These are phyloP conservation scores for Mesorhabditis spiculigera DNA, from an alignment of 2,888 invertebrate genomes.

Conservation along the genomic window DNA sequence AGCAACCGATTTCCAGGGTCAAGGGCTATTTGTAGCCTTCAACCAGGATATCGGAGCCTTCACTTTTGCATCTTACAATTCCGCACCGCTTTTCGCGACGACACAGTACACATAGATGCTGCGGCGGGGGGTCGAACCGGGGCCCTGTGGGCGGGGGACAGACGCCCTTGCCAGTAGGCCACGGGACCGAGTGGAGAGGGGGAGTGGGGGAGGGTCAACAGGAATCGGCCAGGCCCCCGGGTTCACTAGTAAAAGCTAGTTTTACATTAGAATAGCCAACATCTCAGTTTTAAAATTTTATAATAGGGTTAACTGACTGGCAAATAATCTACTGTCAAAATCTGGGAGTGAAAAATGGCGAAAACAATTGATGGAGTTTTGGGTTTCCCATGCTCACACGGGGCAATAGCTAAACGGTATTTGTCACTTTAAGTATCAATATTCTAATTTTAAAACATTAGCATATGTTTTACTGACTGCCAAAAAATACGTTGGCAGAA, in stretches of 20 bases:
- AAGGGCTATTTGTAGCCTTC: not conserved
- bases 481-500: no score
- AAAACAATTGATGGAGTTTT: no score
- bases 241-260: not conserved
- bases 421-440: no score
- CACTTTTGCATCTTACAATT: not conserved
- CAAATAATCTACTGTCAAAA: no score
- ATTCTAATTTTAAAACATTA: no score
- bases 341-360: no score
- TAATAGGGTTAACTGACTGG: not conserved
- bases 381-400: no score
- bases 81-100: not conserved
- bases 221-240: not conserved
- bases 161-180: not conserved
- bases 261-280: not conserved
- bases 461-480: no score
- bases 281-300: not conserved
- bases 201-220: not conserved
- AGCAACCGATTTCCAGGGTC: not conserved
- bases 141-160: not conserved
- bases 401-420: no score
- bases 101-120: not conserved
- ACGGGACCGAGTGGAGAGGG: not conserved
- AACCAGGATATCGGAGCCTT: not conserved
- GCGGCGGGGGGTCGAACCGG: conserved; percentile 2